These are phyloP conservation scores for Oophaga pumilio DNA, from an alignment of 2,113 vertebrate genomes.

Conservation along the genomic window DNA sequence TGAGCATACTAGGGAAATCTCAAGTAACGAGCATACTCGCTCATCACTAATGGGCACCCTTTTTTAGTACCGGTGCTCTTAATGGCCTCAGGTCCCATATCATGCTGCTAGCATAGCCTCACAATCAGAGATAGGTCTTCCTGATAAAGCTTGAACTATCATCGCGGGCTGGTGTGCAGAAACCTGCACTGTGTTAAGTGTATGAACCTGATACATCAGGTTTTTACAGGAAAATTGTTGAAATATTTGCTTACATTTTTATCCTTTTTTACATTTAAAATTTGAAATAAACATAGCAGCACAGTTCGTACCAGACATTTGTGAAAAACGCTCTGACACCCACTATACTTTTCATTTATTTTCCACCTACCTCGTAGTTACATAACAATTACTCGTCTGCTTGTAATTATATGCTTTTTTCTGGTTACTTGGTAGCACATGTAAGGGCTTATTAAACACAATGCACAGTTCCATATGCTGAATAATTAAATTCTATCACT, in stretches of 20 bases:
- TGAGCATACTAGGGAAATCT: too few species aligned
- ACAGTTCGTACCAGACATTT: background rate
- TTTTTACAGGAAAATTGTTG: background rate
- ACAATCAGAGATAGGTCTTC: too few species aligned
- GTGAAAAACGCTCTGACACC: background rate
- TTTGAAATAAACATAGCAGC: background rate
- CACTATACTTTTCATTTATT: background rate
- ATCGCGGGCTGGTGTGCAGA: too few species aligned
- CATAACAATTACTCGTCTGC: slow-evolving; percentile 8
- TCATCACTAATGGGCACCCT: too few species aligned
- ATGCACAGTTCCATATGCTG: background rate
- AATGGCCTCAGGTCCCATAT: too few species aligned
- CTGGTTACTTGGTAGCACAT: background rate
- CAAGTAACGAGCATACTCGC: too few species aligned
- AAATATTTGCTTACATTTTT: background rate
- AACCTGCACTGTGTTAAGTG: too few species aligned
- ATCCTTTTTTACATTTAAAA: background rate
- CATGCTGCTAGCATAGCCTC: too few species aligned
- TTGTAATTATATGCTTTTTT: background rate
- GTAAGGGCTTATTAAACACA: background rate
- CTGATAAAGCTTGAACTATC: too few species aligned
- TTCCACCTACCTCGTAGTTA: background rate
- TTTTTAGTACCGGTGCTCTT: too few species aligned
- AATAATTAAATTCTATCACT: background rate
- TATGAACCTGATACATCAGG: background rate